Conservation (phyloP, 2,113 vertebrate genomes). For the Tyrannus savana region DNA sequence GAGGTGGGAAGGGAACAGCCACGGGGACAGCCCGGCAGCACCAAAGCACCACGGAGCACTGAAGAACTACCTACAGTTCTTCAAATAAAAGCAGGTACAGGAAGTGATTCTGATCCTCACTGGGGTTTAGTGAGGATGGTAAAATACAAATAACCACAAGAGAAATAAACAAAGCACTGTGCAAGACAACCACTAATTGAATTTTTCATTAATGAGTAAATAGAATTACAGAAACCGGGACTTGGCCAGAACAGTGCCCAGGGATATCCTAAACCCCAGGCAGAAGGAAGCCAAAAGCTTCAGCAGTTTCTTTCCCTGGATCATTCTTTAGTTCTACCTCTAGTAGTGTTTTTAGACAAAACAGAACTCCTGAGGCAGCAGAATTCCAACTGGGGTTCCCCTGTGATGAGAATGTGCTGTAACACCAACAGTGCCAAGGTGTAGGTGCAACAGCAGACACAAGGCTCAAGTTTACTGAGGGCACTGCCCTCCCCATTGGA, state of each 20-base stretch:
- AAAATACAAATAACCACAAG: neutral
- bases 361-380: neutral
- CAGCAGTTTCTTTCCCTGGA: neutral
- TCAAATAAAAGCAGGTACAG: neutral
- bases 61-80: neutral
- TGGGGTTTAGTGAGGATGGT: neutral
- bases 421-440: neutral
- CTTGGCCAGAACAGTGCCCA: neutral
- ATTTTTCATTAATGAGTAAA: neutral
- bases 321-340: neutral
- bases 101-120: neutral
- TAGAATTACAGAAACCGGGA: neutral
- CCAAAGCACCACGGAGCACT: neutral
- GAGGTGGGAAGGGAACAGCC: neutral
- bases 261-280: neutral
- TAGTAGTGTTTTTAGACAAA: neutral
- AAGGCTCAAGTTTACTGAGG: neutral
- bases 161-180: neutral
- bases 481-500: neutral
- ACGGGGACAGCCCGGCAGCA: neutral
- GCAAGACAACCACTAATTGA: neutral
- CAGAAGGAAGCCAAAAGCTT: neutral
- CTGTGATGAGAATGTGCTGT: rapidly evolving
- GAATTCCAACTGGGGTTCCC: neutral
- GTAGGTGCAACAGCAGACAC: neutral